Evolutionary conservation across 2,888 invertebrate species (phyloP), one percentile per base, ranked within the genome.

Genomic region (Tryphoninae sp.): DNA sequence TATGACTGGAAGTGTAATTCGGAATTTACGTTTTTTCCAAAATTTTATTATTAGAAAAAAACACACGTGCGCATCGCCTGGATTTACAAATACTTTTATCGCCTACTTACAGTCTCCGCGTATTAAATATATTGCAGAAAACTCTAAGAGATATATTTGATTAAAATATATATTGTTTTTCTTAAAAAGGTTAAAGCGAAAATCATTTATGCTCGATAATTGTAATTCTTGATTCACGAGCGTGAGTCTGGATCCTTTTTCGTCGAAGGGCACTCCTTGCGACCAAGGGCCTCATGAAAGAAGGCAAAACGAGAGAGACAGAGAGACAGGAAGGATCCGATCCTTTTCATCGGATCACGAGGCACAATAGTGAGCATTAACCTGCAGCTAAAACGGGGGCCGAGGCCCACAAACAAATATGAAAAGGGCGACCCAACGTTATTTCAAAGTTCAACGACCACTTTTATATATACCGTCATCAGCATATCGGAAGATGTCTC

Each of bases 371-470:
- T 16, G 22, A 13, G 11, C 16, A 68, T 69, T 62, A 61, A 69
- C 68, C 76, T 62, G 68, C 33, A 40, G 22, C 68, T 68, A 59
- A 76, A 22, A 53, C 40, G 61, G 16, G 76, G 51, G 53, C 49
- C 22, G 23, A 23, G 61, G 33, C 61, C 23, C 62, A 62, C 75
- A 71, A 71, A 69, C 78, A 62, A 51, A 59, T 51, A 72, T 42
- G 68, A 78, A 77, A 78, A 82, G 82, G 83, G 81, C 81, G 85
- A 83, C 65, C 62, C 78, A 83, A 84, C 83, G 81, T 86, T 84
- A 82, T 83, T 84, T 85, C 84, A 80, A 84, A 83, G 83, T 85
- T 85, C 84, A 85, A 86, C 84, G 84, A 84, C 76, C 83, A 69
- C 53, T 42, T 22, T 22, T 23, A 49, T 7, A 3, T n/a, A 26